A percentile compares a stretch with the other conserved stretches of the same genome.
Evolutionary conservation across 1,140 invertebrate genomes (phyloP).

Genomic region (Ephestia elutella): DNA sequence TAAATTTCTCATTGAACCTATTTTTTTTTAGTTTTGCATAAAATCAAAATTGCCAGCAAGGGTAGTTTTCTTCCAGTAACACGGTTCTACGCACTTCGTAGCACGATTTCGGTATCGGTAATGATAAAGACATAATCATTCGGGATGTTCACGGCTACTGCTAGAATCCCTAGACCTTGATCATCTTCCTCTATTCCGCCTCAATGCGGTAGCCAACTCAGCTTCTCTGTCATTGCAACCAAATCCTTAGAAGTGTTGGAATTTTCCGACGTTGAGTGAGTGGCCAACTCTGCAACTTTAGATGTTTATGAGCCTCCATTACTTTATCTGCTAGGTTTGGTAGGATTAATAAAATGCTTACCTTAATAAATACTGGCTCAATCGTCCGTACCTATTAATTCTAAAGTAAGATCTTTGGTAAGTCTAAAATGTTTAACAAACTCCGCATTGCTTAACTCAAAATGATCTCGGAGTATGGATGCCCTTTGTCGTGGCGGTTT

Average conservation of each 20-base stretch:
- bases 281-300: background rate
- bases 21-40: too few relatives aligned
- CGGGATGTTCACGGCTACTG: slow-evolving; percentile 2
- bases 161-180: background rate
- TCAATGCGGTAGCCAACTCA: background rate
- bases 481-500: too few relatives aligned
- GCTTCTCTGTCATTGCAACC: background rate
- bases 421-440: too few relatives aligned
- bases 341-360: too few relatives aligned
- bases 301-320: slow-evolving; percentile 7
- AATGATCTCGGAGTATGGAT: too few relatives aligned
- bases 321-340: slow-evolving; percentile 13
- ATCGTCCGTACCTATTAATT: too few relatives aligned
- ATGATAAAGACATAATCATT: slow-evolving; percentile 20
- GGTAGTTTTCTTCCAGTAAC: slow-evolving; percentile 13
- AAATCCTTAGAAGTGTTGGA: background rate
- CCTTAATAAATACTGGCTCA: too few relatives aligned
- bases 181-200: background rate
- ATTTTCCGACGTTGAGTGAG: background rate
- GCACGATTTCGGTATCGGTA: slow-evolving; percentile 11
- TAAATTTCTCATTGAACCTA: too few relatives aligned
- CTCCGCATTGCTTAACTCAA: too few relatives aligned
- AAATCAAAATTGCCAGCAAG: too few relatives aligned
- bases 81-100: slow-evolving; percentile 11
- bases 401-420: too few relatives aligned